A percentile compares a stretch with the other conserved stretches of the same genome.
Evolutionary conservation across 2,113 vertebrate genomes (phyloP).

Genomic region (Passer domesticus): DNA sequence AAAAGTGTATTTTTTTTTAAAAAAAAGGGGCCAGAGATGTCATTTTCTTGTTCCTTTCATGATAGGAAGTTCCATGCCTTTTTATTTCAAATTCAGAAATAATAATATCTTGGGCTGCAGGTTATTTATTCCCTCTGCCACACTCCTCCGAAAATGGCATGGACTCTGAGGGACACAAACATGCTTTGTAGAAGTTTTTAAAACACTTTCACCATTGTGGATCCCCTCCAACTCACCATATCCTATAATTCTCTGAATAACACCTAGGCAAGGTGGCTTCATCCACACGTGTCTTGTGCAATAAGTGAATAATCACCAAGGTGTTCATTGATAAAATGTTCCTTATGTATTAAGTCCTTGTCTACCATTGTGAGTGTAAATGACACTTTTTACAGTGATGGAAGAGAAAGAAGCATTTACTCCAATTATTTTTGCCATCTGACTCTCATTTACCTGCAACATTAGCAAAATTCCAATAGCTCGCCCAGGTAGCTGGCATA

Average conservation of each 20-base stretch:
- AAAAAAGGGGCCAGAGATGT: not conserved
- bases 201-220: not conserved
- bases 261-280: not conserved
- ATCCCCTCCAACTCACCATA: not conserved
- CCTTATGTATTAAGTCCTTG: not conserved
- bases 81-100: not conserved
- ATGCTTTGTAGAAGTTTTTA: not conserved
- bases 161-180: not conserved
- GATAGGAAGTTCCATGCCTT: not conserved
- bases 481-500: accelerated
- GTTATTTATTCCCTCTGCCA: not conserved
- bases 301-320: not conserved
- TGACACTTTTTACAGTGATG: not conserved
- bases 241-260: not conserved
- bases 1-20: not conserved
- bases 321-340: not conserved
- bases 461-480: not conserved
- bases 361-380: not conserved
- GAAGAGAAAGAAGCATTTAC: not conserved
- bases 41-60: not conserved
- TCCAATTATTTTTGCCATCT: not conserved
- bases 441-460: not conserved
- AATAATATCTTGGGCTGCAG: not conserved
- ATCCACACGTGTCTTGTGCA: not conserved
- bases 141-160: not conserved